Evolutionary conservation across 2,888 invertebrate genomes (phyloP).

Genomic region (Rosalia funebris): DNA sequence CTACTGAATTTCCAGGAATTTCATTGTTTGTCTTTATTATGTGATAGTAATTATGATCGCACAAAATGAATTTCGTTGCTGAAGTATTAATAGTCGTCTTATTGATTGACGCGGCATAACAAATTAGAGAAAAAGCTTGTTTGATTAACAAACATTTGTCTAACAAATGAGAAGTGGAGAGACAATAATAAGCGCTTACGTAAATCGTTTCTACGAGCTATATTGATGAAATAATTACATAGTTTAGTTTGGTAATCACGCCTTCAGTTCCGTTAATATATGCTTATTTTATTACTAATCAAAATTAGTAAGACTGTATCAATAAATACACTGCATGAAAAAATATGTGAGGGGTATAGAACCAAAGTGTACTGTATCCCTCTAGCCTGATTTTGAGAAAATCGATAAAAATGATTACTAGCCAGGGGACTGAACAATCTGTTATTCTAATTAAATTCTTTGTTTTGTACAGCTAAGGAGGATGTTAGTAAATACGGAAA

Average conservation of each 20-base stretch:
- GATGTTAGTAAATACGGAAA: too few relatives aligned
- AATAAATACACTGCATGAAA: too few relatives aligned
- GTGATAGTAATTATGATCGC: slow-evolving; percentile 23
- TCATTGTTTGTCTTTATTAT: slow-evolving; percentile 31
- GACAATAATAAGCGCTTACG: neutral
- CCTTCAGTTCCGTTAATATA: too few relatives aligned
- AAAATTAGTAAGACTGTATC: too few relatives aligned
- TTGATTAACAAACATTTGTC: neutral
- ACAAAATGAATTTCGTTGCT: slow-evolving; percentile 28
- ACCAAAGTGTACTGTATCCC: too few relatives aligned
- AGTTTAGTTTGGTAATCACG: neutral
- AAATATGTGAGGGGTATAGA: too few relatives aligned
- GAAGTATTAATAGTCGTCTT: slow-evolving; percentile 6
- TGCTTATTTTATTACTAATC: too few relatives aligned
- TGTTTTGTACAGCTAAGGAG: too few relatives aligned
- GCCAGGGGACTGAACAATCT: too few relatives aligned
- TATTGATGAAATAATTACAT: neutral
- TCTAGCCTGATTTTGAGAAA: too few relatives aligned
- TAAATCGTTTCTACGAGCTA: neutral
- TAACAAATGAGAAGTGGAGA: neutral
- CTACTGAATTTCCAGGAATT: slow-evolving; percentile 34
- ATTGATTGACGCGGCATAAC: neutral
- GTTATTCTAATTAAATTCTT: too few relatives aligned
- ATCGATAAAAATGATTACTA: too few relatives aligned
- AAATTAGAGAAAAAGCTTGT: neutral